Base-by-base conservation (phyloP, 2,888 invertebrate species). In the Hetaerina titia region DNA sequence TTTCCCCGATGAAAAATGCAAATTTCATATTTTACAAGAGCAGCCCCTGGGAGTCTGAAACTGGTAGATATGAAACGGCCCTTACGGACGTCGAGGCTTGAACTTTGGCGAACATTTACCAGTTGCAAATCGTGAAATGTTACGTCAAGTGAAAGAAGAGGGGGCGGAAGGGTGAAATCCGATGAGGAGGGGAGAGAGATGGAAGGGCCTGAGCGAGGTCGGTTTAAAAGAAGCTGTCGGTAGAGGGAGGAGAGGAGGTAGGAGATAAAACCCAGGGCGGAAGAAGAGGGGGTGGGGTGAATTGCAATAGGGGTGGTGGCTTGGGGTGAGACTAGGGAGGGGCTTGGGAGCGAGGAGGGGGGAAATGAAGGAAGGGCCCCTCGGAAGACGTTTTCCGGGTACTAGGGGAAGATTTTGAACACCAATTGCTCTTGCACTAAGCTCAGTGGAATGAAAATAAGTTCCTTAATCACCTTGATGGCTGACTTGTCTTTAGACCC, bases 351-450 rank as follows among this genome's bases (percentile, higher is more conserved):
- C 31, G 31, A 81, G 13, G 31, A 31, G 13, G 31, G 8, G 69
- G 69, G n/a, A 45, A 45, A n/a, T 1, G n/a, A 11, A 17, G 9
- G 17, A 69, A 22, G 22, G 74, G 25, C 25, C 11, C 31, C 13
- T 81, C 25, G 81, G 22, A 69, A 69, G 69, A 69, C 7, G 69
- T 69, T 5, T 11, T 81, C 81, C n/a, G 74, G 17, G 60, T 56
- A 95, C 94, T 94, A 69, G 90, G 95, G 95, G 95, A 95, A 92
- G 94, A 95, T 92, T 95, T 95, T 95, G 95, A 95, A 96, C 96
- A 96, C 96, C 96, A 96, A 96, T 96, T 96, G 96, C 96, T 96
- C 96, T 96, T 96, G 95, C 96, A 63, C 95, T 94, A 17, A 45
- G 64, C 11, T 15, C 57, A 19, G 74, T 81, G 45, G 74, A 25